phyloP scores from a whole-genome alignment of 2,888 invertebrate genomes.

The Diabrotica balteata region DNA sequence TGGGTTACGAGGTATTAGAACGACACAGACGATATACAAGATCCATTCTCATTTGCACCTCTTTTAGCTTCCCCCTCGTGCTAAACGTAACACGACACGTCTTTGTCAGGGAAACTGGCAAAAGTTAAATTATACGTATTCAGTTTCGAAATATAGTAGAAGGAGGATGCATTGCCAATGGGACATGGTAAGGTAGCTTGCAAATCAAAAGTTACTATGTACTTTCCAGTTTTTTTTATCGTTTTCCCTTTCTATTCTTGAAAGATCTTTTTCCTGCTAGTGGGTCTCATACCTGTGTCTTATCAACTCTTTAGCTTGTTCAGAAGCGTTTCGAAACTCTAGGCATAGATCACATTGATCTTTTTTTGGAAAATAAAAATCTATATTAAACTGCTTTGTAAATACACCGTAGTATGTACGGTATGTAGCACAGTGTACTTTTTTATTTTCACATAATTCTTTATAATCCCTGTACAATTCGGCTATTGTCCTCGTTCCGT shows the following conservation, averaged over 20 bases:
- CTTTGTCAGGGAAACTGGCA: slow-evolving; percentile 37
- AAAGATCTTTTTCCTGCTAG: slow-evolving; percentile 20
- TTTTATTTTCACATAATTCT: slow-evolving; percentile 5
- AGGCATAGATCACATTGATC: slow-evolving; percentile 27
- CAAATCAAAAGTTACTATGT: no score
- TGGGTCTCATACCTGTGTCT: slow-evolving; percentile 18
- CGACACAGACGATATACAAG: no score
- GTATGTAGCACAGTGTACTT: slow-evolving; percentile 10
- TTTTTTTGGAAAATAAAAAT: slow-evolving; percentile 23
- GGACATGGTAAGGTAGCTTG: no score
- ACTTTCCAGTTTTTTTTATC: slow-evolving; percentile 20
- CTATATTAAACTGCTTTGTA: slow-evolving; percentile 21
- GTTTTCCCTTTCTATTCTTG: slow-evolving; percentile 21
- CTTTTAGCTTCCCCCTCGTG: slow-evolving; percentile 47
- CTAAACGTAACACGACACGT: slow-evolving; percentile 44
- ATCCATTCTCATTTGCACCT: slow-evolving; percentile 46
- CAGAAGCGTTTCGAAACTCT: slow-evolving; percentile 10
- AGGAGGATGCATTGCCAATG: no score
- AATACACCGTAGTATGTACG: slow-evolving; percentile 17
- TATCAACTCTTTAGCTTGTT: slow-evolving; percentile 9
- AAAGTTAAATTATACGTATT: no score
- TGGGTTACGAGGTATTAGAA: no score
- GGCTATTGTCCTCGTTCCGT: slow-evolving; percentile 22
- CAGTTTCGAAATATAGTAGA: no score
- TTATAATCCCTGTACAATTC: slow-evolving; percentile 21